phyloP scores from a whole-genome alignment of 2,113 vertebrate genomes.

The Centrocercus urophasianus region DNA sequence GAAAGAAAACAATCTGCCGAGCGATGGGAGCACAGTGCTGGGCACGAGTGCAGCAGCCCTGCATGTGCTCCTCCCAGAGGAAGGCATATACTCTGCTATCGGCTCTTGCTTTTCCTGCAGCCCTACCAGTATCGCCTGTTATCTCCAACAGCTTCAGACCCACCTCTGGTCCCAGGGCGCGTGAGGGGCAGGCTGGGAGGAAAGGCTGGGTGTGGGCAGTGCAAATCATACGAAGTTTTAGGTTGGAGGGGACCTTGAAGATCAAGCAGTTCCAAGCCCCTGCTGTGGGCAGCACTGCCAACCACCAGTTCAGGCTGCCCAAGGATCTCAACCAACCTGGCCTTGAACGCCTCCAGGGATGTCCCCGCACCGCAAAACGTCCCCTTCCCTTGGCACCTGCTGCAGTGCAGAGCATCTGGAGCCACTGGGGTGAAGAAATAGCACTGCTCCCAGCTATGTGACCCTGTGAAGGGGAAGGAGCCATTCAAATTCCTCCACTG shows the following conservation, averaged over 20 bases:
- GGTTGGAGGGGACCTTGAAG: too few relatives aligned
- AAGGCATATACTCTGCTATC: neutral
- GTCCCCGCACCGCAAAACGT: neutral
- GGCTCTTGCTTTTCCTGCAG: neutral
- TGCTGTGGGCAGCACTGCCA: too few relatives aligned
- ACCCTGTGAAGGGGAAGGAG: neutral
- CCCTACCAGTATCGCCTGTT: neutral
- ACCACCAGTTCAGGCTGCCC: too few relatives aligned
- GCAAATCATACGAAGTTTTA: too few relatives aligned
- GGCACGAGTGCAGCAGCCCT: neutral
- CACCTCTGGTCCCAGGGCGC: accelerated
- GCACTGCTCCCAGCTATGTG: neutral
- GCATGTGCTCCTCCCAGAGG: accelerated
- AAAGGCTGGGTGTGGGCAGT: neutral
- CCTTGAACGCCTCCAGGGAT: neutral
- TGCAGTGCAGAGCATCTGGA: neutral
- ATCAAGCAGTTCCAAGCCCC: too few relatives aligned
- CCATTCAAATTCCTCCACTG: neutral
- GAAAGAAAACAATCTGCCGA: neutral
- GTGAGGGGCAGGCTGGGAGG: neutral
- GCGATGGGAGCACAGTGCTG: accelerated
- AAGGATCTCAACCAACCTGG: too few relatives aligned
- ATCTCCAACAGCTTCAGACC: neutral
- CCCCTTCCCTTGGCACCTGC: neutral
- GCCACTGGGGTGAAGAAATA: slow-evolving; percentile 3